Evolutionary conservation across 2,888 invertebrate species (phyloP).

Genomic region (Pasiphila rectangulata): DNA sequence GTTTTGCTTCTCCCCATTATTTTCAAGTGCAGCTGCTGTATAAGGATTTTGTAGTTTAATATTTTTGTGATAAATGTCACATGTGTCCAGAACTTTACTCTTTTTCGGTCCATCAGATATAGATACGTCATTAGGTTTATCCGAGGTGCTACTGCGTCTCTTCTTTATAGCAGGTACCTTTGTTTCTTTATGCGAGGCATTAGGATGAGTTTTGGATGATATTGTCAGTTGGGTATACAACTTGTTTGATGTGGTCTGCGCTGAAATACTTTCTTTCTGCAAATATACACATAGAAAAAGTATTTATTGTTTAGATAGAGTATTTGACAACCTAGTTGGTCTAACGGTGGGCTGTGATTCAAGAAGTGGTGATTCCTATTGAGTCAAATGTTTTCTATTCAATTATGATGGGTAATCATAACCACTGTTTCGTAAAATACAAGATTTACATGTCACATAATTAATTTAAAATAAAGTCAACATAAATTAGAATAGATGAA

Average conservation of each 20-base stretch:
- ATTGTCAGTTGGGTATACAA: conserved; percentile 73
- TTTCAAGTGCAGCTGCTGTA: conserved; percentile 48
- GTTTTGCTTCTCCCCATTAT: conserved; percentile 62
- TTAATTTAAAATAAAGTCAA: too few relatives aligned
- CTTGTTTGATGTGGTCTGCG: conserved; percentile 68
- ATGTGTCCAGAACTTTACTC: conserved; percentile 60
- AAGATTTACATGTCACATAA: too few relatives aligned
- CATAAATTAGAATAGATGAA: too few relatives aligned
- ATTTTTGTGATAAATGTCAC: conserved; percentile 66
- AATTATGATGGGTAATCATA: too few relatives aligned
- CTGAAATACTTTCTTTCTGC: conserved; percentile 68
- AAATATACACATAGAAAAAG: conserved; percentile 31
- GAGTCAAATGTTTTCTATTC: too few relatives aligned
- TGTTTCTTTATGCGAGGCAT: conserved; percentile 58
- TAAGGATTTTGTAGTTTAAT: conserved; percentile 34
- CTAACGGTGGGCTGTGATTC: too few relatives aligned
- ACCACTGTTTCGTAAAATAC: too few relatives aligned
- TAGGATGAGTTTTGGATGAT: conserved; percentile 61
- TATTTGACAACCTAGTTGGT: too few relatives aligned
- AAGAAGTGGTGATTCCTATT: too few relatives aligned
- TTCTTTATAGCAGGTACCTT: conserved; percentile 69
- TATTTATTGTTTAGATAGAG: neutral
- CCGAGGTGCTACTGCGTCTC: conserved; percentile 72
- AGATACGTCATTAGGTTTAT: conserved; percentile 67
- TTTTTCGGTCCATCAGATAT: conserved; percentile 62